Evolutionary conservation across 2,888 invertebrate genomes (phyloP), one percentile per base, ranked within the genome.

Genomic region (Rhagonycha lutea): DNA sequence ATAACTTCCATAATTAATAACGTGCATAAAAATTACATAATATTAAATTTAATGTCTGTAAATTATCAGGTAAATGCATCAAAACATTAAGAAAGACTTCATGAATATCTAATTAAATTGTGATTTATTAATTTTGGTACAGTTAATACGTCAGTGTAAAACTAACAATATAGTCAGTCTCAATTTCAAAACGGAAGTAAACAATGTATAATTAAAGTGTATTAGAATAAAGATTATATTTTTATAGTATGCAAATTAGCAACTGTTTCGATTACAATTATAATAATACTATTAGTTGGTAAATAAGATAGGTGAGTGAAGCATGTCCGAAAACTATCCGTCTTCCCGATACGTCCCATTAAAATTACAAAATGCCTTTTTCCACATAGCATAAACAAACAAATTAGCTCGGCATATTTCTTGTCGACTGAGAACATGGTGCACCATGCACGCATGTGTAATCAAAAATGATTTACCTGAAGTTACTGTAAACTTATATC

Each of bases 371-470:
- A 47, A 47, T 47, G 47, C 47, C 47, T 47, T 83, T 83, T 85
- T 83, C 83, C 83, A 82, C 83, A 82, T 83, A 83, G 82, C 82
- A 83, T 82, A 83, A 84, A 84, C 84, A 85, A 86, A 86, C 86
- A 86, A 86, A 86, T 87, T 86, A 86, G 82, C 83, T 80, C 79
- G 78, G 78, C 83, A 84, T 85, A 84, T 83, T 84, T 84, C 83
- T 84, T 83, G 81, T 82, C 82, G 80, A 71, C 78, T 75, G 79
- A 80, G 79, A 83, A 83, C 82, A 82, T 77, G 81, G 80, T 76
- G 79, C 80, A 71, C 75, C 72, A 75, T 78, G 77, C 83, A 83
- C 83, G 83, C 82, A 84, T 81, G 79, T 80, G 81, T 81, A 82
- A 84, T 83, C 83, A 82, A 81, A 81, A 71, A 80, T 83, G 83